Evolutionary conservation across 2,888 invertebrate species (phyloP), one percentile per base, ranked within the genome.

Genomic region (Nysson spinosus): DNA sequence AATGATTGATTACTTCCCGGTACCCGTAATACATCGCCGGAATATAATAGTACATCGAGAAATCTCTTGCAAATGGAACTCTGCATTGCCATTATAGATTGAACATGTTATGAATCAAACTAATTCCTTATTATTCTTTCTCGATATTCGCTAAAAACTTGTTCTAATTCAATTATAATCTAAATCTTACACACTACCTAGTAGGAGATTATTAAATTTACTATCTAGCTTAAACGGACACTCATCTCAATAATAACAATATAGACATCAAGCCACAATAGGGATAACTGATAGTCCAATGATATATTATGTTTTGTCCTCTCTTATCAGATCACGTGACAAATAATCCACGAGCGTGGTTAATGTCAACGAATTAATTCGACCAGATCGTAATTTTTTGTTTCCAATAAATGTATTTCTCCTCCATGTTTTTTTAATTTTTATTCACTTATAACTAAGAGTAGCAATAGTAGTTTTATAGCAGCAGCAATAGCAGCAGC

Each of bases 401-500:
- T 63, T 73, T 72, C 63, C 75, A 75, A 75, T 78, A 72, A 73
- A 75, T 76, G 72, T 79, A 73, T 72, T 80, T 76, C 47, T 66
- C 34, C 63, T 60, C 55, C 35, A 30, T 42, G 44, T 54, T 65
- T 67, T 61, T 58, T 30, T 63, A 44, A 5, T 50, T 56, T 67
- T 67, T 55, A 40, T 68, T 75, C 44, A 54, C 70, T 80, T 77
- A 80, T 61, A 70, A 63, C 76, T 80, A 81, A 61, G 76, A 73
- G 69, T 79, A 79, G 79, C 75, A 79, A 75, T 80, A 79, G 70
- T 79, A 75, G 57, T 72, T 78, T 79, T 75, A 74, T 77, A 79
- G 73, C 72, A 77, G 72, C 70, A 69, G 68, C 64, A 69, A 68
- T 55, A 62, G 62, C 50, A 55, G 54, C 71, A 66, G 61, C 65